Evolutionary conservation across 2,113 vertebrate species (phyloP), one percentile per base, ranked within the genome.

Genomic region (Erinaceus europaeus): DNA sequence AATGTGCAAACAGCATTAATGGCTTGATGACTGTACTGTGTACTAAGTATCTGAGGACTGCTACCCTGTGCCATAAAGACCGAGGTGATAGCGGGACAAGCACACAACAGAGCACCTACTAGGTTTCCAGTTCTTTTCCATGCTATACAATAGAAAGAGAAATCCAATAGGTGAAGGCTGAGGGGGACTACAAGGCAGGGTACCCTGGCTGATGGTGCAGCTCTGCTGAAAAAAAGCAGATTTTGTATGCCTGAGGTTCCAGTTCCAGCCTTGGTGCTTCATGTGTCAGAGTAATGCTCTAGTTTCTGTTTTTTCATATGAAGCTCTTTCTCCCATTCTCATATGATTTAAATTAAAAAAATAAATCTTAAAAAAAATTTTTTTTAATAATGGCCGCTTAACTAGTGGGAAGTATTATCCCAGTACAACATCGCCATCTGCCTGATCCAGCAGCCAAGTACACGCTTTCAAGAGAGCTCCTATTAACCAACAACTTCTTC

Each of bases 371-470:
- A n/a, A n/a, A n/a, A n/a, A n/a, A n/a, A n/a, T n/a, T n/a, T n/a
- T n/a, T n/a, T n/a, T n/a, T n/a, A n/a, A n/a, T 14, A 89, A 74
- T 29, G 64, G 75, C 44, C 53, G 42, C 25, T 52, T 3, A 90
- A 46, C 65, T 42, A 27, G 9, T 29, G 5, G 32, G 36, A 72
- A 53, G 42, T 71, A 21, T 25, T 85, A 67, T 50, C 71, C 44
- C 75, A 89, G 90, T 71, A 48, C 90, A 93, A 91, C 55, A 92
- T 77, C 85, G 74, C 85, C 93, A 92, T 88, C 93, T 94, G 79
- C 93, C 93, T 87, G 88, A 89, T 21, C 18, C 29, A 67, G 42
- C 29, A 29, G 68, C 59, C 86, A 91, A 92, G 78, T 89, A 79
- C 93, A 91, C 84, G 71, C 86, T n/a, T n/a, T n/a, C n/a, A n/a